Evolutionary conservation across 2,888 invertebrate genomes (phyloP).

Genomic region (Metalampra italica): DNA sequence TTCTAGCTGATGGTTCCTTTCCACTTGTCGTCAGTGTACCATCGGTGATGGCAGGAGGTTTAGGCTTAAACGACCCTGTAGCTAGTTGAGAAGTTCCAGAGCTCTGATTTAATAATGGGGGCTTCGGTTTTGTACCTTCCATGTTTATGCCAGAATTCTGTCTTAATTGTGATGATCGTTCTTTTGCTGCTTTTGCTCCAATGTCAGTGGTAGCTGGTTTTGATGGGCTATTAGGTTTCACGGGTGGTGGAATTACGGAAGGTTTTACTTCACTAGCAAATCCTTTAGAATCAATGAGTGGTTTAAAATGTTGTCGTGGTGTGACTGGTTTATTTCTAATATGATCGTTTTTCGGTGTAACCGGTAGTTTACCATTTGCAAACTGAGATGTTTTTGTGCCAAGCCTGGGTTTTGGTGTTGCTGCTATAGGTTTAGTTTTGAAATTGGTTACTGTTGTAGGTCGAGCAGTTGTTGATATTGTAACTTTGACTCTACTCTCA

Average conservation of each 20-base stretch:
- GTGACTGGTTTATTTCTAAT: background rate
- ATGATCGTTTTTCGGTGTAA: background rate
- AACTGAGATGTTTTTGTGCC: background rate
- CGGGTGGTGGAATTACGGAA: constrained; percentile 8
- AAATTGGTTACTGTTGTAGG: constrained; percentile 11
- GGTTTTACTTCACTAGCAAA: constrained; percentile 16
- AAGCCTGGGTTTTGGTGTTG: constrained; percentile 6
- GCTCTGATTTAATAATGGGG: background rate
- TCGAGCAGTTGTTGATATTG: constrained; percentile 22
- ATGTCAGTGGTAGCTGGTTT: background rate
- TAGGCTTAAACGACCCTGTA: background rate
- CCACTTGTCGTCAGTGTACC: background rate
- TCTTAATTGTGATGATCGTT: background rate
- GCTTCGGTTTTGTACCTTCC: background rate
- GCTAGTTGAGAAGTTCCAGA: background rate
- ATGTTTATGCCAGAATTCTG: background rate
- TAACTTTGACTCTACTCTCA: constrained; percentile 34
- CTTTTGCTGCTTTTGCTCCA: background rate
- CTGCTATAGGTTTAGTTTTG: constrained; percentile 6
- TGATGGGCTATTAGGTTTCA: background rate
- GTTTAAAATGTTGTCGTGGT: constrained; percentile 6
- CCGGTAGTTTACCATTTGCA: background rate
- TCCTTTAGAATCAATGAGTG: constrained; percentile 11
- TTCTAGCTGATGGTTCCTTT: background rate
- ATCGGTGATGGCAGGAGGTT: background rate